Conservation (phyloP, 2,113 vertebrate genomes). For the Strigops habroptila region DNA sequence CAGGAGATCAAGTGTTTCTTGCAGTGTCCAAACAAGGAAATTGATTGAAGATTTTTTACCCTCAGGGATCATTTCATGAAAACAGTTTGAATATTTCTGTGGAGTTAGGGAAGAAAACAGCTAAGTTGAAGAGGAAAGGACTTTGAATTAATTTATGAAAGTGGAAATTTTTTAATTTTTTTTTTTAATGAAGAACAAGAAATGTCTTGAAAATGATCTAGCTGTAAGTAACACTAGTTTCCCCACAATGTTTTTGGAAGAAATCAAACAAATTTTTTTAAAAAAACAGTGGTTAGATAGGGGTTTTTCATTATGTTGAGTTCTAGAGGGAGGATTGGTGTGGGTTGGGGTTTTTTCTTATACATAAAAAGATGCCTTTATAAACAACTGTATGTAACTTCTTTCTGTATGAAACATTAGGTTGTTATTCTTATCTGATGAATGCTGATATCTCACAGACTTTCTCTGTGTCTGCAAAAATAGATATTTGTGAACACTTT, state of each 20-base stretch:
- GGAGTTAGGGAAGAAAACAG: not conserved
- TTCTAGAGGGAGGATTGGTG: not conserved
- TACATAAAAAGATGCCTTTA: not conserved
- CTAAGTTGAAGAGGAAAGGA: not conserved
- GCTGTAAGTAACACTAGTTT: not conserved
- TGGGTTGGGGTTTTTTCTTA: fast-evolving
- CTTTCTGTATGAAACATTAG: not conserved
- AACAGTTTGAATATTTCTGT: slow-evolving; percentile 19
- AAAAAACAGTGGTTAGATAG: not conserved
- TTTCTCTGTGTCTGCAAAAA: not conserved
- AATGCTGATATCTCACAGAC: not conserved
- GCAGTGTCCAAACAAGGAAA: not conserved
- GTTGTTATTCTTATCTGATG: not conserved
- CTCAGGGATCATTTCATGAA: not conserved
- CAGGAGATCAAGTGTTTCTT: not conserved
- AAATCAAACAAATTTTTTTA: not conserved
- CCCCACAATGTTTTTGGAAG: not conserved
- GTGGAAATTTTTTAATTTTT: not conserved
- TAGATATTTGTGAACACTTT: not conserved
- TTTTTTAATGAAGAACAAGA: not conserved
- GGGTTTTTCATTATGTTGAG: not conserved
- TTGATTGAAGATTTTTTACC: slow-evolving; percentile 17
- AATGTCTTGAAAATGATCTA: not conserved
- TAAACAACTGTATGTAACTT: not conserved
- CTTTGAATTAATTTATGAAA: not conserved